A percentile compares a stretch with the other conserved stretches of the same genome.
Evolutionary conservation across 2,888 invertebrate species (phyloP).

Genomic region (Pristionchus fissidentatus): DNA sequence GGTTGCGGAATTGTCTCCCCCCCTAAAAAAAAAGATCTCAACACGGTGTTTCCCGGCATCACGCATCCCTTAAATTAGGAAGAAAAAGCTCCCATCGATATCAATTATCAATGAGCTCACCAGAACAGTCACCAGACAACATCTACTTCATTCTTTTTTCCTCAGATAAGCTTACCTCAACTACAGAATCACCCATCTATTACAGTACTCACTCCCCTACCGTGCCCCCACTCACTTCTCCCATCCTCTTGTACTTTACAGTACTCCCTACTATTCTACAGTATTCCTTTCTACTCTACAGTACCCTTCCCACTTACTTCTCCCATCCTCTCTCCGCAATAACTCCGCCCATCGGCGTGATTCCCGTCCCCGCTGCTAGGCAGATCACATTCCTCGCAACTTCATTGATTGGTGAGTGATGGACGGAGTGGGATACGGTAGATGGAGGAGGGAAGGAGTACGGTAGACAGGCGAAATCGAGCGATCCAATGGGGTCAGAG

Average conservation of each 20-base stretch:
- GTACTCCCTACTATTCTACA: background rate
- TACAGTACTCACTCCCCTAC: background rate
- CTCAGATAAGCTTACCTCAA: no score
- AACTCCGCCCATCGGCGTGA: slow-evolving; percentile 70
- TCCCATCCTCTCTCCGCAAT: slow-evolving; percentile 44
- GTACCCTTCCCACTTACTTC: background rate
- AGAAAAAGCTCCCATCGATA: no score
- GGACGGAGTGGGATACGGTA: slow-evolving; percentile 60
- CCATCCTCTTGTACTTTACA: no score
- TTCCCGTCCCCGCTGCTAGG: slow-evolving; percentile 67
- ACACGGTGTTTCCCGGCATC: no score
- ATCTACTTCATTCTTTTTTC: no score
- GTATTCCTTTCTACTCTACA: no score
- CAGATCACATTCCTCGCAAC: slow-evolving; percentile 51
- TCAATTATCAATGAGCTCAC: no score
- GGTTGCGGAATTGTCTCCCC: no score
- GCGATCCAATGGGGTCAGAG: slow-evolving; percentile 66
- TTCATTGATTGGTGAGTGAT: slow-evolving; percentile 51
- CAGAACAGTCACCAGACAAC: no score
- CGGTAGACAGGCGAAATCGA: slow-evolving; percentile 52
- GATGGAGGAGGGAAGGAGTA: slow-evolving; percentile 36
- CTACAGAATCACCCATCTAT: background rate
- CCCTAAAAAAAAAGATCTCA: no score
- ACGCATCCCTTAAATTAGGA: no score
- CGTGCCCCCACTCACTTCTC: background rate